Conservation (phyloP, 2,113 vertebrate species). For the Antechinus stuartii region DNA sequence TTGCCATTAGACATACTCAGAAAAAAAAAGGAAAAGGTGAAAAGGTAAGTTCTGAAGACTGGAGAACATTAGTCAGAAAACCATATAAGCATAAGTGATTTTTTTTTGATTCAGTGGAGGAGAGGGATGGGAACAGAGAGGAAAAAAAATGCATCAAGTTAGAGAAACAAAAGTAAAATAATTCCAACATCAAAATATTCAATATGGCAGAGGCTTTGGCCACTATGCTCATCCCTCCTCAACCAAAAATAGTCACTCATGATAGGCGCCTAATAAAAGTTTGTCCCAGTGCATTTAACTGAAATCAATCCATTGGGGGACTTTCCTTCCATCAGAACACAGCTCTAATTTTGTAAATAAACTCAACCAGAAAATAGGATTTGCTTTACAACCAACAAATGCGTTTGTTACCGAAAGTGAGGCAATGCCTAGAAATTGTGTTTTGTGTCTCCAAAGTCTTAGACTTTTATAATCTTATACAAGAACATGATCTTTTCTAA, state of each 20-base stretch:
- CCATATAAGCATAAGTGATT: background rate
- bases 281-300: background rate
- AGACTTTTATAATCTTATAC: background rate
- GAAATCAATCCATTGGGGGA: background rate
- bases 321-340: background rate
- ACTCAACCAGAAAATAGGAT: background rate
- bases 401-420: background rate
- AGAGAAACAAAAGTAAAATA: background rate
- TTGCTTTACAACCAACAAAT: background rate
- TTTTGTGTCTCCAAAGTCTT: background rate
- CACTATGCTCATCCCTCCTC: background rate
- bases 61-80: background rate
- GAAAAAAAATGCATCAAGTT: background rate
- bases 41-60: background rate
- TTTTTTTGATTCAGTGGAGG: background rate
- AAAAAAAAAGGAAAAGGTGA: background rate
- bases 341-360: background rate
- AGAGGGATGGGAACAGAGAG: background rate
- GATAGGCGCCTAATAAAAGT: background rate
- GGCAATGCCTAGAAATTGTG: background rate
- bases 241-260: background rate
- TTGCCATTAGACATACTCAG: background rate
- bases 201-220: background rate
- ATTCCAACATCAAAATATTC: background rate
- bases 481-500: background rate